Conservation (phyloP, 2,113 vertebrate species). For the Reinhardtius hippoglossoides region DNA sequence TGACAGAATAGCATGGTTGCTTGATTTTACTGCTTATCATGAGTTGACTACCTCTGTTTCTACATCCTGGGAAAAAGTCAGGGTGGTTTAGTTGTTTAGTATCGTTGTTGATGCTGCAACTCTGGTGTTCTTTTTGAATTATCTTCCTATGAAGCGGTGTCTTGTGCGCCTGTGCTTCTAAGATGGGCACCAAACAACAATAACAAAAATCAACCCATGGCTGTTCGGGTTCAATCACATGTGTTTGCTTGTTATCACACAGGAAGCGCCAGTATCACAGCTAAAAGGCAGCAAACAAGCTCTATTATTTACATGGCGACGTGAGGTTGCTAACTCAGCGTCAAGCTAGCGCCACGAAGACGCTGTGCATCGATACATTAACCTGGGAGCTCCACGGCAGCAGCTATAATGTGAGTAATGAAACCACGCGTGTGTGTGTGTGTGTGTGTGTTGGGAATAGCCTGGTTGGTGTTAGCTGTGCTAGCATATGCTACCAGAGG, state of each 20-base stretch:
- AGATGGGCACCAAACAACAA: neutral
- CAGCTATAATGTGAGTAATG: accelerated
- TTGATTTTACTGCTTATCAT: too few relatives aligned
- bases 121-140: too few relatives aligned
- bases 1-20: too few relatives aligned
- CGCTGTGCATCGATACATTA: neutral
- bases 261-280: neutral
- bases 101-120: too few relatives aligned
- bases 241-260: neutral
- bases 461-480: conserved; percentile 10
- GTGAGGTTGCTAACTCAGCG: neutral
- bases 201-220: neutral
- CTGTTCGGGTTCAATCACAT: too few relatives aligned
- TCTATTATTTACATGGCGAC: conserved; percentile 15
- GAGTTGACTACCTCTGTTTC: too few relatives aligned
- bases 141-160: too few relatives aligned
- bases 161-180: neutral
- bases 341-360: neutral
- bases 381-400: neutral
- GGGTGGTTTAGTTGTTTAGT: too few relatives aligned
- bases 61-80: too few relatives aligned
- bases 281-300: neutral
- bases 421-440: accelerated
- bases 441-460: neutral
- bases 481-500: conserved; percentile 58